Evolutionary conservation across 1,140 invertebrate genomes (phyloP).

Genomic region (Drosophila bocqueti): DNA sequence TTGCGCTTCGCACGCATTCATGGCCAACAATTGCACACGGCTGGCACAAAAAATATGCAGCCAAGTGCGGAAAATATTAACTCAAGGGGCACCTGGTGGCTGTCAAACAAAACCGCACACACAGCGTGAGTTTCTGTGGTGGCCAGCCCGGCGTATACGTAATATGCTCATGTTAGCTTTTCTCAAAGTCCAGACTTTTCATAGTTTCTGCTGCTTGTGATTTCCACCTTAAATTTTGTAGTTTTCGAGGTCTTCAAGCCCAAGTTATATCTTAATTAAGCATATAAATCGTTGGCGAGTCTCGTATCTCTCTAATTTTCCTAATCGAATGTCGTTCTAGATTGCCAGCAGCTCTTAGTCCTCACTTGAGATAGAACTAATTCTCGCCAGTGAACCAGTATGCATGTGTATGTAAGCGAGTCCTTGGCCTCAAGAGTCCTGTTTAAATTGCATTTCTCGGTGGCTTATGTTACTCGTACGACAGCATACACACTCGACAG

Average conservation of each 20-base stretch:
- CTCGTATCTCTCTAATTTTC: neutral
- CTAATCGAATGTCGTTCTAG: conserved; percentile 10
- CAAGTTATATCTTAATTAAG: conserved; percentile 11
- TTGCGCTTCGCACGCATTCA: conserved; percentile 34
- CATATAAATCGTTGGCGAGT: neutral
- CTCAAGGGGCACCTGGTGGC: conserved; percentile 51
- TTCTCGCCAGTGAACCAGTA: conserved; percentile 9
- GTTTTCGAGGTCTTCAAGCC: neutral
- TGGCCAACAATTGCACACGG: conserved; percentile 38
- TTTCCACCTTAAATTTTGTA: conserved; percentile 53
- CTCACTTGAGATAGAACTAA: conserved; percentile 19
- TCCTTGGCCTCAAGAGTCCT: conserved; percentile 30
- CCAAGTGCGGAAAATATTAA: conserved; percentile 79
- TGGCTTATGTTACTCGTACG: conserved; percentile 41
- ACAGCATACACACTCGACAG: conserved; percentile 66
- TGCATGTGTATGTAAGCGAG: neutral
- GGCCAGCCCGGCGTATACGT: conserved; percentile 48
- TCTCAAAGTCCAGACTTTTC: conserved; percentile 27
- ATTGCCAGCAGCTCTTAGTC: neutral
- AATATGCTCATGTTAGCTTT: conserved; percentile 23
- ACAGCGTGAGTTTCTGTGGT: conserved; percentile 27
- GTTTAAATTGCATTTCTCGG: conserved; percentile 44
- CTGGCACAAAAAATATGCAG: conserved; percentile 75
- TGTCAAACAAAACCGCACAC: conserved; percentile 74
- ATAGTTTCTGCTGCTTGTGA: conserved; percentile 50